phyloP scores from a whole-genome alignment of 1,140 invertebrate genomes.

The Hestina assimilis region DNA sequence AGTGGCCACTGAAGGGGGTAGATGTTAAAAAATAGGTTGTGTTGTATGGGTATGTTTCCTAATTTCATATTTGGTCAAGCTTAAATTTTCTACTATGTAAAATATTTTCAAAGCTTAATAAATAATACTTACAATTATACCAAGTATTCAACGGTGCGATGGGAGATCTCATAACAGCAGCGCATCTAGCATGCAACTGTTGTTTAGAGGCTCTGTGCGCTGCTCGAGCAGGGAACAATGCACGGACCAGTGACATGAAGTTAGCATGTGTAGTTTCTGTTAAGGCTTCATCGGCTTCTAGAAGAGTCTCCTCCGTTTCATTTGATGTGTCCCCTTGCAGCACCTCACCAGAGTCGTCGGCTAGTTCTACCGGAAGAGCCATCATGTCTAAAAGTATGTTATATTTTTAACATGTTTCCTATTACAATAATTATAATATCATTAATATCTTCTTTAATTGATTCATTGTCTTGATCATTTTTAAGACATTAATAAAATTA shows the following conservation, averaged over 20 bases:
- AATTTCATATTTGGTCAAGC: too few relatives aligned
- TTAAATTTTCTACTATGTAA: too few relatives aligned
- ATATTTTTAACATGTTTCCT: too few relatives aligned
- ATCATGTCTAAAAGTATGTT: constrained; percentile 67
- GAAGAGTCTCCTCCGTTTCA: constrained; percentile 59
- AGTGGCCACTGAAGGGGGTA: too few relatives aligned
- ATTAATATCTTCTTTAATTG: too few relatives aligned
- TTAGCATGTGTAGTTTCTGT: constrained; percentile 86
- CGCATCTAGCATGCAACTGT: constrained; percentile 87
- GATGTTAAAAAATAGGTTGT: too few relatives aligned
- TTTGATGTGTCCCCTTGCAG: constrained; percentile 55
- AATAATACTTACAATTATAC: constrained; percentile 77
- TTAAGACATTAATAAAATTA: too few relatives aligned
- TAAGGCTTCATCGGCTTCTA: constrained; percentile 74
- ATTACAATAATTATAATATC: too few relatives aligned
- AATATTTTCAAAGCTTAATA: too few relatives aligned
- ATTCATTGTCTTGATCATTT: too few relatives aligned
- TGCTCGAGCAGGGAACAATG: constrained; percentile 89
- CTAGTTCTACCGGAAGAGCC: constrained; percentile 65
- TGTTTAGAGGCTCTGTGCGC: constrained; percentile 87
- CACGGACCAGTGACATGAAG: constrained; percentile 89
- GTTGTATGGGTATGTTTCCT: too few relatives aligned
- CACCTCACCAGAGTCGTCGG: constrained; percentile 59
- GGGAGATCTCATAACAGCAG: constrained; percentile 89
- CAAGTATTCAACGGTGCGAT: constrained; percentile 91